phyloP scores from a whole-genome alignment of 2,797 vertebrate species.

The Oreochromis grahami region DNA sequence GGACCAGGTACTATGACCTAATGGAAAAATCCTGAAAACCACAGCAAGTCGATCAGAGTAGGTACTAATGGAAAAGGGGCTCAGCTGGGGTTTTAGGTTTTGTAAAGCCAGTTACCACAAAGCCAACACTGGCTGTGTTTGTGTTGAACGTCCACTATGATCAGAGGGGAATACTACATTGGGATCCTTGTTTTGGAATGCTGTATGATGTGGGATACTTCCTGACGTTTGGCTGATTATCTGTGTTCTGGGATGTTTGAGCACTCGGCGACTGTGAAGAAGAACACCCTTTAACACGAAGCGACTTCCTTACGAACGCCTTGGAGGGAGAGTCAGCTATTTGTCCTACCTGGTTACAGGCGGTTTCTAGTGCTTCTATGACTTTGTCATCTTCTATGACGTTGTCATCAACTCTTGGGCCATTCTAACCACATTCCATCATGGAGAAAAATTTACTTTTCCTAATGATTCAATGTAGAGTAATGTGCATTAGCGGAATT shows the following conservation, averaged over 20 bases:
- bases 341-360: neutral
- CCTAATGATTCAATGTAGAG: neutral
- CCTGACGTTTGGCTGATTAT: neutral
- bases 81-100: neutral
- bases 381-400: neutral
- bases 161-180: neutral
- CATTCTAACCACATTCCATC: neutral
- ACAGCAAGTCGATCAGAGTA: neutral
- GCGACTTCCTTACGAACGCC: neutral
- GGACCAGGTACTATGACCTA: neutral
- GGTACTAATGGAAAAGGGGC: neutral
- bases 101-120: neutral
- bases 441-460: neutral
- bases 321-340: neutral
- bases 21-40: neutral
- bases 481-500: neutral
- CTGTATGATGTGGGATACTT: neutral
- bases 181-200: neutral
- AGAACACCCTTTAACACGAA: neutral
- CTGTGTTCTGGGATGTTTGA: neutral
- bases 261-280: neutral
- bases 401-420: neutral
- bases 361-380: neutral
- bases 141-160: neutral
- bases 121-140: neutral